A percentile compares a stretch with the other conserved stretches of the same genome.
These are phyloP conservation scores for Dicycla oo DNA, from an alignment of 2,888 invertebrate genomes.

Conservation along the genomic window DNA sequence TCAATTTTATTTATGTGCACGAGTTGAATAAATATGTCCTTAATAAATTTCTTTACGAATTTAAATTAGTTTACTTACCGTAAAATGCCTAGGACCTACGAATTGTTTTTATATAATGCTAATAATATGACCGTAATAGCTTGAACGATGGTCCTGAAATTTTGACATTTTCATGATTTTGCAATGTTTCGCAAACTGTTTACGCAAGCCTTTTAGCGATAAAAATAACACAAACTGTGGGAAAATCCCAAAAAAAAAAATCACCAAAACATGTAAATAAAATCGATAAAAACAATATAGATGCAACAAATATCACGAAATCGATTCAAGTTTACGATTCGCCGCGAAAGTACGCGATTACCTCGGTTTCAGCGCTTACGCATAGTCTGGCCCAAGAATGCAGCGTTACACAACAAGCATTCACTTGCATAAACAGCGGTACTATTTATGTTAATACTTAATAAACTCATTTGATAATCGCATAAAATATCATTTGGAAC, in stretches of 20 bases:
- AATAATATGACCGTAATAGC: neutral
- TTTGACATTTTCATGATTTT: neutral
- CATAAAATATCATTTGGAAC: constrained; percentile 59
- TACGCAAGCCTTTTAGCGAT: neutral
- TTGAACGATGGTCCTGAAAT: neutral
- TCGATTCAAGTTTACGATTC: constrained; percentile 70
- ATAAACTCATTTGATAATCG: constrained; percentile 66
- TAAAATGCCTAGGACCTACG: neutral
- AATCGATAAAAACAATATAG: constrained; percentile 54
- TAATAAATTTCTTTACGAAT: constrained; percentile 41
- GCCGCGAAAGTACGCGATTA: constrained; percentile 66
- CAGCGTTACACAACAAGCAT: constrained; percentile 76
- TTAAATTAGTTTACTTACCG: constrained; percentile 13
- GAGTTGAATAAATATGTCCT: constrained; percentile 39
- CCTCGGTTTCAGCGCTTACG: constrained; percentile 78
- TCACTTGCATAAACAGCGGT: constrained; percentile 72
- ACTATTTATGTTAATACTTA: constrained; percentile 64
- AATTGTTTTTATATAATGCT: neutral
- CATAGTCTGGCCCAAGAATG: constrained; percentile 80
- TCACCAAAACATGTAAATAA: constrained; percentile 17
- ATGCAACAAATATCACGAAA: constrained; percentile 66
- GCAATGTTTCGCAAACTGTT: neutral
- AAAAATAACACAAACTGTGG: constrained; percentile 14
- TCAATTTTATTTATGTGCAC: constrained; percentile 23
- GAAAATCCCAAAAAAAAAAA: constrained; percentile 27